Conservation (phyloP, 1,140 invertebrate genomes). For the Mamestra configurata region DNA sequence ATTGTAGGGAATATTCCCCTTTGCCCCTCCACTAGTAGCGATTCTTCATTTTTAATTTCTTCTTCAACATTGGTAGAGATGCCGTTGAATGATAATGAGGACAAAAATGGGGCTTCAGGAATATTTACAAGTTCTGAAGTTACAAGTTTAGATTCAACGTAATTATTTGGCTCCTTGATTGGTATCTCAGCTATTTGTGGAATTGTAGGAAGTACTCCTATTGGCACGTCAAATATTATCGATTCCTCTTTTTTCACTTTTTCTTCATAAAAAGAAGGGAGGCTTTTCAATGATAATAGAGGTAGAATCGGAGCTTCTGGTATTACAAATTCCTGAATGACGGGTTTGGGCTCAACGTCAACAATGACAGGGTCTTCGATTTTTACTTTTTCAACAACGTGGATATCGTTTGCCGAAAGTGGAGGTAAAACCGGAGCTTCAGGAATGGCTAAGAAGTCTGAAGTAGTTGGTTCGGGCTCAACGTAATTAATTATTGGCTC, state of each 20-base stretch:
- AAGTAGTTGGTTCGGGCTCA: neutral
- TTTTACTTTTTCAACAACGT: neutral
- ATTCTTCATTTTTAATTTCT: neutral
- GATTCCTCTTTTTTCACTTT: neutral
- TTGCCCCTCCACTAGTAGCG: neutral
- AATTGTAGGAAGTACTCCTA: neutral
- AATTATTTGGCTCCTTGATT: neutral
- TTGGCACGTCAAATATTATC: neutral
- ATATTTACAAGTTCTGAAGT: constrained; percentile 22
- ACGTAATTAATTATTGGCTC: neutral
- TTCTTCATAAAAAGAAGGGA: neutral
- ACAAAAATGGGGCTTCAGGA: constrained; percentile 53
- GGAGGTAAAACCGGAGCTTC: constrained; percentile 56
- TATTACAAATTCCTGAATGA: neutral
- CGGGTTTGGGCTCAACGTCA: neutral
- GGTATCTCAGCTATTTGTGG: constrained; percentile 13
- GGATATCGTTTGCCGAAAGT: neutral
- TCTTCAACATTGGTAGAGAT: neutral
- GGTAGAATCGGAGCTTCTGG: neutral
- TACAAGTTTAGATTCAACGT: neutral
- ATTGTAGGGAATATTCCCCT: neutral
- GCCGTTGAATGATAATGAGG: constrained; percentile 28
- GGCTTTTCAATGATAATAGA: neutral
- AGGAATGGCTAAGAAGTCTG: constrained; percentile 45
- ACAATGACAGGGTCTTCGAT: neutral